Conservation (phyloP, 2,113 vertebrate genomes). For the Haliaeetus leucogaster region DNA sequence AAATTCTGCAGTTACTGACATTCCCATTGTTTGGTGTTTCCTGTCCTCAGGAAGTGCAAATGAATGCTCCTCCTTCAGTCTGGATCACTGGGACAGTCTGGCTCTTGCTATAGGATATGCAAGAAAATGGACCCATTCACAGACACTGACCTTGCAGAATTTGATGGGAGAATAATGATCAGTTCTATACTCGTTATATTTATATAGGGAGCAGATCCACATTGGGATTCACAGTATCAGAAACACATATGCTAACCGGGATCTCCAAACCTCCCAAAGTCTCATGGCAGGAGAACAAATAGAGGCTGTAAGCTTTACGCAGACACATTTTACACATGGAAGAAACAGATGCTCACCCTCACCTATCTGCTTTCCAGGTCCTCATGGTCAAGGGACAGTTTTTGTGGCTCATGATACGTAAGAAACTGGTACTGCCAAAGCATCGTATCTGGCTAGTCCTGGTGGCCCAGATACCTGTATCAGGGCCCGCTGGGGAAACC, state of each 20-base stretch:
- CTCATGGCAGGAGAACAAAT: neutral
- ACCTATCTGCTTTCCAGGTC: neutral
- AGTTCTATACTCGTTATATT: neutral
- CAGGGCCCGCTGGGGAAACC: neutral
- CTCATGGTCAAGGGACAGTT: neutral
- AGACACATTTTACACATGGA: neutral
- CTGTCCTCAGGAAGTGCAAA: neutral
- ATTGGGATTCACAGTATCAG: neutral
- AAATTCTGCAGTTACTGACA: neutral
- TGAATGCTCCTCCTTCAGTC: neutral
- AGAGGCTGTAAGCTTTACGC: neutral
- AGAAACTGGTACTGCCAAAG: neutral
- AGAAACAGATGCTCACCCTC: neutral
- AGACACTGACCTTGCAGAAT: neutral
- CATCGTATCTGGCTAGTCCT: neutral
- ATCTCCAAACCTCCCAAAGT: neutral
- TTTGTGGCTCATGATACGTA: neutral
- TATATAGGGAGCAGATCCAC: neutral
- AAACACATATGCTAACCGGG: accelerated
- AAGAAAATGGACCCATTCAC: neutral
- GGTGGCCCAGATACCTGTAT: neutral
- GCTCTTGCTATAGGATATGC: neutral
- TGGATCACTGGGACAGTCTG: neutral
- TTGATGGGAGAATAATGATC: neutral
- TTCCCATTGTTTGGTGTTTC: neutral